These are phyloP conservation scores for Pseudolaguvia tuberculata DNA, from an alignment of 2,113 vertebrate genomes.

Conservation along the genomic window DNA sequence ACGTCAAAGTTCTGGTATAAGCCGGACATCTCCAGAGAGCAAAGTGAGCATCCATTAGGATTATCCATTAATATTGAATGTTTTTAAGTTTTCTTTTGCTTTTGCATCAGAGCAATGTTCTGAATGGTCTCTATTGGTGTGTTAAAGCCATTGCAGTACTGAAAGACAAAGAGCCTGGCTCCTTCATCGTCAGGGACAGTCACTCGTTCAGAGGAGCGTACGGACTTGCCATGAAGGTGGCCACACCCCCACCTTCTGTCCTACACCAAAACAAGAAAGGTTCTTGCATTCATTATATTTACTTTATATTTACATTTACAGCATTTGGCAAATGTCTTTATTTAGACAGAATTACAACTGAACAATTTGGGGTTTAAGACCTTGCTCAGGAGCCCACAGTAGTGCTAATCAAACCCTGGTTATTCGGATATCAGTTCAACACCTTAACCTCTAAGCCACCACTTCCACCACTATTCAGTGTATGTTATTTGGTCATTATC, in stretches of 20 bases:
- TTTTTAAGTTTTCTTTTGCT: neutral
- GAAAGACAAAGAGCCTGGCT: constrained; percentile 89
- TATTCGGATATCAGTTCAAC: too few species aligned
- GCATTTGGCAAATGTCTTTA: too few species aligned
- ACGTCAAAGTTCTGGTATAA: constrained; percentile 98
- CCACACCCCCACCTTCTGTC: constrained; percentile 83
- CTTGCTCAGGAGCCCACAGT: too few species aligned
- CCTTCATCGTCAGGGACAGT: constrained; percentile 90
- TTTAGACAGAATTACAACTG: too few species aligned
- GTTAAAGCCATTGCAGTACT: constrained; percentile 80
- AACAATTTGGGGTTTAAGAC: too few species aligned
- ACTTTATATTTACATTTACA: too few species aligned
- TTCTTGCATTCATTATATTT: too few species aligned
- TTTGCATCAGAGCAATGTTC: neutral
- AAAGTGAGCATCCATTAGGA: constrained; percentile 71
- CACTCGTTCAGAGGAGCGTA: constrained; percentile 94
- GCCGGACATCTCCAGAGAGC: constrained; percentile 92
- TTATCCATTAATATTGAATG: neutral
- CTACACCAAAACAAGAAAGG: constrained; percentile 86
- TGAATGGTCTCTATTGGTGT: constrained; percentile 26
- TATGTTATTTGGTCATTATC: too few species aligned
- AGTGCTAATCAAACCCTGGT: too few species aligned
- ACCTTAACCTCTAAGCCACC: too few species aligned
- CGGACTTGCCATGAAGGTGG: constrained; percentile 92
- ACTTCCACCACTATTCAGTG: too few species aligned